Percentiles rank a stretch among this genome's conserved stretches.
These are phyloP conservation scores for Alcedo quadribrachys DNA, from an alignment of 2,797 vertebrate genomes.

Conservation along the genomic window DNA sequence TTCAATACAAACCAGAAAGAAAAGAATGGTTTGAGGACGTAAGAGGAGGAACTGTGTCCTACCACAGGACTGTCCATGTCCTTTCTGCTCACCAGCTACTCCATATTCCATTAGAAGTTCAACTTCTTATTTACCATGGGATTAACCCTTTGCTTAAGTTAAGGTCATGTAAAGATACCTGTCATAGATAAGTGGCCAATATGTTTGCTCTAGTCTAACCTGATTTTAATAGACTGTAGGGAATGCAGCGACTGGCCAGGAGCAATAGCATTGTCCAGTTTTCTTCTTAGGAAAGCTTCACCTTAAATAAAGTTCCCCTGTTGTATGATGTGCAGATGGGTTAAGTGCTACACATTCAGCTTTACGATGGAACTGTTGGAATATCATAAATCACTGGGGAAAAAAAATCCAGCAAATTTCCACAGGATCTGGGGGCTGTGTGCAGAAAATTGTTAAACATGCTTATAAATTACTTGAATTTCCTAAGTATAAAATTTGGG, in stretches of 20 bases:
- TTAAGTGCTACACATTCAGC: background rate
- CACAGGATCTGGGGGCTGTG: background rate
- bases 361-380: background rate
- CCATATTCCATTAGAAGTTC: background rate
- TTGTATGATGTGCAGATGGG: background rate
- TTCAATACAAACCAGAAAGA: background rate
- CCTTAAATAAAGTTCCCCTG: background rate
- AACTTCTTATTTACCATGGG: background rate
- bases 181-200: accelerated
- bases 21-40: background rate
- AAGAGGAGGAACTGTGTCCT: background rate
- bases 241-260: background rate
- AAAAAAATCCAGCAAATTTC: background rate
- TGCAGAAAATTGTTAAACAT: background rate
- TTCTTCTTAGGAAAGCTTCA: background rate
- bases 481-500: background rate
- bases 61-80: background rate
- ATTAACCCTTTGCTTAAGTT: background rate
- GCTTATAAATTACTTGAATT: background rate
- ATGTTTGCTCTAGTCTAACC: background rate
- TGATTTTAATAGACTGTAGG: background rate
- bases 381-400: background rate
- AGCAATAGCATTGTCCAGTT: background rate
- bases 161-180: background rate
- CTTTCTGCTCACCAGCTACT: background rate